A percentile compares a stretch with the other conserved stretches of the same genome.
Evolutionary conservation across 2,113 vertebrate genomes (phyloP).

Genomic region (Urocolius indicus): DNA sequence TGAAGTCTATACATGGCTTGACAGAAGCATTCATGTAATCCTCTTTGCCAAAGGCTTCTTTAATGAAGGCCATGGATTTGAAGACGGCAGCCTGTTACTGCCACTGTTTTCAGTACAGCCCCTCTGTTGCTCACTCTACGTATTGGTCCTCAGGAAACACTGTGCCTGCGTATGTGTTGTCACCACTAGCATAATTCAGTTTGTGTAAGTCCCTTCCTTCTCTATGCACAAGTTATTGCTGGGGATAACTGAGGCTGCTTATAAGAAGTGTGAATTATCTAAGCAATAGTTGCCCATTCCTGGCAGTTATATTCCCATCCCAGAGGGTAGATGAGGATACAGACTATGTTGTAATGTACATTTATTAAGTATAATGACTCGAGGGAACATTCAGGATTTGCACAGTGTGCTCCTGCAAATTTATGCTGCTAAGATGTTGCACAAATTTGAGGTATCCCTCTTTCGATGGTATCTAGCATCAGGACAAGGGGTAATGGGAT

Average conservation of each 20-base stretch:
- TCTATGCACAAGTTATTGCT: fast-evolving
- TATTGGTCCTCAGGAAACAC: background rate
- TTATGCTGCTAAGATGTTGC: background rate
- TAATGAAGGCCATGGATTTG: background rate
- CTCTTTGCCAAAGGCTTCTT: background rate
- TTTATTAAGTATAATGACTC: background rate
- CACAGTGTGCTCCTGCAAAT: background rate
- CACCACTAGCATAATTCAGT: background rate
- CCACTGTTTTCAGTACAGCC: background rate
- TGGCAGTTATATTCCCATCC: background rate
- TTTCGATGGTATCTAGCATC: too few species aligned
- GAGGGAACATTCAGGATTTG: background rate
- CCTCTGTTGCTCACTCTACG: background rate
- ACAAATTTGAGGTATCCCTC: too few species aligned
- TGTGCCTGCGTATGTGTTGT: background rate
- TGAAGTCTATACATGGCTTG: background rate
- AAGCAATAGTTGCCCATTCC: background rate
- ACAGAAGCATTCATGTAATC: background rate
- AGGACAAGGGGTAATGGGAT: too few species aligned
- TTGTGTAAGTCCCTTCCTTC: background rate
- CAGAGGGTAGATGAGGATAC: background rate
- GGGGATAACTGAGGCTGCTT: background rate
- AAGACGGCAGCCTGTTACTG: background rate
- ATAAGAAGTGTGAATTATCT: background rate
- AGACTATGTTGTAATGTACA: background rate